Evolutionary conservation across 2,113 vertebrate species (phyloP).

Genomic region (Ariopsis seemanni): DNA sequence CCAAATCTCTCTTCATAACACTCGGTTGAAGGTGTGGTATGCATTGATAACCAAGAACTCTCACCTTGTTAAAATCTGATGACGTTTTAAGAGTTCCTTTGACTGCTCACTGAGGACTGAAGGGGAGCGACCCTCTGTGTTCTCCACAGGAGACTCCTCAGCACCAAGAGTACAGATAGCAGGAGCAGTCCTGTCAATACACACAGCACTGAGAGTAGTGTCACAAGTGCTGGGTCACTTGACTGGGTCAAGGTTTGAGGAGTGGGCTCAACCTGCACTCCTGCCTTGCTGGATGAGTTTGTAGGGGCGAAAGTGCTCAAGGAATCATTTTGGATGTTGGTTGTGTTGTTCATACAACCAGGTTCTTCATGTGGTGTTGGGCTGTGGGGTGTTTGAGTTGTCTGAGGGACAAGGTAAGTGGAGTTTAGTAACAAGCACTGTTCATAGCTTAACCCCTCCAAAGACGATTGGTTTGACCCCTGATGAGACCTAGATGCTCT

Average conservation of each 20-base stretch:
- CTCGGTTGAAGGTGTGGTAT: neutral
- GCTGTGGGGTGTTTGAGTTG: conserved; percentile 46
- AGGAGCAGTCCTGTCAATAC: conserved; percentile 63
- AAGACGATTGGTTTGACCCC: conserved; percentile 54
- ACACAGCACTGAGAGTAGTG: conserved; percentile 65
- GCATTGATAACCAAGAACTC: neutral
- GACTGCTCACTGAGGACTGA: conserved; percentile 1
- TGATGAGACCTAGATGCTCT: conserved; percentile 20
- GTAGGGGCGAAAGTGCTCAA: conserved; percentile 41
- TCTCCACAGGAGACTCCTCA: conserved; percentile 61
- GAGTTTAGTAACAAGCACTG: conserved; percentile 66
- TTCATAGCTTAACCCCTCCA: conserved; percentile 67
- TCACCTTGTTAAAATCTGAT: neutral
- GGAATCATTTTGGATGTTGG: conserved; percentile 34
- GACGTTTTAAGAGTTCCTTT: neutral
- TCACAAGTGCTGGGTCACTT: conserved; percentile 53
- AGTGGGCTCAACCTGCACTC: conserved; percentile 36
- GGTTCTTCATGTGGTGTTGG: conserved; percentile 38
- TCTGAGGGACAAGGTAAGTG: conserved; percentile 43
- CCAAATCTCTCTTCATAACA: neutral
- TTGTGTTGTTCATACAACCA: conserved; percentile 57
- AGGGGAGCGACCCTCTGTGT: conserved; percentile 70
- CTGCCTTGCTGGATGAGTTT: conserved; percentile 53
- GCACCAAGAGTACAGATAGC: conserved; percentile 59
- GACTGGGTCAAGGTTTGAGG: conserved; percentile 8